phyloP scores from a whole-genome alignment of 2,888 invertebrate genomes.

The Noctua comes region DNA sequence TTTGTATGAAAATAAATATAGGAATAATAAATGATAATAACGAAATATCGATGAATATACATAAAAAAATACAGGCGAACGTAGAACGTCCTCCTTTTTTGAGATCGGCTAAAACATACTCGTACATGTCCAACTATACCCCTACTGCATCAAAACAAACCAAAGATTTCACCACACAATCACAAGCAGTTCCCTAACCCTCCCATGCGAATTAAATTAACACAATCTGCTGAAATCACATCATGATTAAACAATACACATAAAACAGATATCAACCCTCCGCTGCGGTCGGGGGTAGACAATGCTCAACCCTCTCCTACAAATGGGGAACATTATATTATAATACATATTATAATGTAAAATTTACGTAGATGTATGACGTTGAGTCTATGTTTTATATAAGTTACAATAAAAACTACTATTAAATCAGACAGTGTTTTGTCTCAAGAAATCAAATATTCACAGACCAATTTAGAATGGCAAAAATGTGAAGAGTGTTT shows the following conservation, averaged over 20 bases:
- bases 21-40: no score
- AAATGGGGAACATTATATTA: conserved; percentile 38
- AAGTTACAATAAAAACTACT: background rate
- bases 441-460: background rate
- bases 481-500: background rate
- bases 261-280: conserved; percentile 54
- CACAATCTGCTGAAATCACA: conserved; percentile 53
- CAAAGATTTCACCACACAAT: background rate
- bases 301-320: conserved; percentile 40
- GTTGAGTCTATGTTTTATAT: background rate
- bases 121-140: background rate
- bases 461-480: background rate
- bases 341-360: conserved; percentile 28
- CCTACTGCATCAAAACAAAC: background rate
- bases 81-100: no score
- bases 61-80: no score
- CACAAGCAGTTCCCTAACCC: conserved; percentile 7
- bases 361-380: conserved; percentile 5
- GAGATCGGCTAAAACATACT: no score
- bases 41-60: no score
- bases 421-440: background rate
- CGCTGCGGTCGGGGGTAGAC: conserved; percentile 40
- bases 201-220: conserved; percentile 44
- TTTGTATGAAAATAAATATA: no score
- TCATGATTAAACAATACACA: conserved; percentile 46